These are phyloP conservation scores for Eupeodes luniger DNA, from an alignment of 2,888 invertebrate genomes.

Conservation along the genomic window DNA sequence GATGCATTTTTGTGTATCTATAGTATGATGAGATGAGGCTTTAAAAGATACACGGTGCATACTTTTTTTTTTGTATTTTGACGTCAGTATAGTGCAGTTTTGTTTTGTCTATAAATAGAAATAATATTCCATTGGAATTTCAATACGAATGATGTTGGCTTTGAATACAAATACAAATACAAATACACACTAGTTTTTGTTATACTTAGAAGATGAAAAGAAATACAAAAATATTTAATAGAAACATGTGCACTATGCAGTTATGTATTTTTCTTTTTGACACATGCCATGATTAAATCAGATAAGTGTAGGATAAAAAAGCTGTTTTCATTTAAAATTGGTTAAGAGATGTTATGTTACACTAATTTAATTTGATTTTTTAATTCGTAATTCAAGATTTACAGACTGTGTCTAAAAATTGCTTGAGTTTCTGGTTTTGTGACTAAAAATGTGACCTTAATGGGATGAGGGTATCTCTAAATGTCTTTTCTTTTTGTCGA, in stretches of 20 bases:
- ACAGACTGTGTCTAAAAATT: neutral
- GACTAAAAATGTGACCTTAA: neutral
- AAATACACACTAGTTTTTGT: neutral
- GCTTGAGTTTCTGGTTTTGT: neutral
- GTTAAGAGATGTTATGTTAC: neutral
- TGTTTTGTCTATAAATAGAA: slow-evolving; percentile 54
- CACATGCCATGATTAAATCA: slow-evolving; percentile 52
- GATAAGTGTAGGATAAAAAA: slow-evolving; percentile 33
- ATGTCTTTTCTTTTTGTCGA: too few relatives aligned
- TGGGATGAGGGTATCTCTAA: too few relatives aligned
- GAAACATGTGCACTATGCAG: slow-evolving; percentile 32
- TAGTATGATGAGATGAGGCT: neutral
- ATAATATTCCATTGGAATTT: slow-evolving; percentile 70
- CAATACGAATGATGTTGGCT: slow-evolving; percentile 57
- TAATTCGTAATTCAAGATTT: neutral
- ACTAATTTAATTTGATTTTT: slow-evolving; percentile 11
- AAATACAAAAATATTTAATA: neutral
- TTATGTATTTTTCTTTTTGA: slow-evolving; percentile 43
- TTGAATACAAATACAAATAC: slow-evolving; percentile 14
- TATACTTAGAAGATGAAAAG: neutral
- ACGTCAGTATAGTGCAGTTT: slow-evolving; percentile 59
- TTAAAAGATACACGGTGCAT: slow-evolving; percentile 4
- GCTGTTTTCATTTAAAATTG: slow-evolving; percentile 15
- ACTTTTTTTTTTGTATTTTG: slow-evolving; percentile 33
- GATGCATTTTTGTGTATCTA: slow-evolving; percentile 50